Evolutionary conservation across 2,888 invertebrate species (phyloP), one percentile per base, ranked within the genome.

Genomic region (Lycia hirtaria): DNA sequence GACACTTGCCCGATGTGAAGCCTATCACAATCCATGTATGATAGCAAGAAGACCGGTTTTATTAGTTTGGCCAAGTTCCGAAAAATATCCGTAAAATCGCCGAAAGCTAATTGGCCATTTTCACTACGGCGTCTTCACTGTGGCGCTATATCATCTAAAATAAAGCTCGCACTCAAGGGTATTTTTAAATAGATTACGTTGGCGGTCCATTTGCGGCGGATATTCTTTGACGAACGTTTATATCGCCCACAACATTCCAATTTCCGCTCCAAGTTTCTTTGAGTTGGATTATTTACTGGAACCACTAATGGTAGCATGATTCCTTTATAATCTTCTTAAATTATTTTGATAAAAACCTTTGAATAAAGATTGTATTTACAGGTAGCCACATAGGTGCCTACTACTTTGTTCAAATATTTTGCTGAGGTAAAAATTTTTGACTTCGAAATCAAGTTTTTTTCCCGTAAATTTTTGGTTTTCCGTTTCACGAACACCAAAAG

Each of bases 251-350:
- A 51, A 64, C 59, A 67, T 56, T 66, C 69, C 74, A 73, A 76
- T 76, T 75, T 76, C 75, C 76, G 72, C 59, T 48, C 49, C 32
- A 57, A 45, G 65, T 53, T 52, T 65, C 74, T 71, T 76, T 70
- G 71, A 67, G 60, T 59, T 54, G 56, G 56, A 60, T 57, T 56
- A 55, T 47, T 32, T 53, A 47, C 65, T 57, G 69, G 68, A 65
- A 68, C 26, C 26, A 17, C 10, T 14, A 1, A 14, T 41, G 12
- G 6, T 41, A n/a, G 15, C 28, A 17, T 17, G 15, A 26, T 41
- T 17, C 4, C 10, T 14, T 38, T 10, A 41, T 26, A 17, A 41
- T 9, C 10, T 14, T 38, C 6, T 26, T 26, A 17, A 41, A 26
- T 15, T 26, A 41, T 38, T 22, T 38, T 32, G 3, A 3, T 32